These are phyloP conservation scores for Trachymyrmex cornetzi DNA, from an alignment of 1,140 invertebrate genomes.

Conservation along the genomic window DNA sequence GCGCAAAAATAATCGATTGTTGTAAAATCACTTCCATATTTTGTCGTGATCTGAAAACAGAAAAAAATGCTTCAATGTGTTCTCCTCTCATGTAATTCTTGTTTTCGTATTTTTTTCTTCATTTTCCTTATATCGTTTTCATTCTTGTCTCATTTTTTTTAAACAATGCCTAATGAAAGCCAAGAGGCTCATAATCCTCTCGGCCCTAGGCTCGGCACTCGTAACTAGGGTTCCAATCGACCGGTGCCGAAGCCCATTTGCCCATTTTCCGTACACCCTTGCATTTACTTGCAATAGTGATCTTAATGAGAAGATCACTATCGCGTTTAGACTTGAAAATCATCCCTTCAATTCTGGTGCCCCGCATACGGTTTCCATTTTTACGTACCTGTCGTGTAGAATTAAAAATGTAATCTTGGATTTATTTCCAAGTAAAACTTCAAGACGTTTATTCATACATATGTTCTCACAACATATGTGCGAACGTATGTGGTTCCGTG, in stretches of 20 bases:
- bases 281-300: constrained; percentile 8
- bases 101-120: neutral
- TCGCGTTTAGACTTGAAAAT: constrained; percentile 28
- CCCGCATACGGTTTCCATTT: constrained; percentile 71
- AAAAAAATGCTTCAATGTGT: neutral
- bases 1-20: constrained; percentile 34
- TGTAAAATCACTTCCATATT: neutral
- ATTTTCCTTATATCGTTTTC: neutral
- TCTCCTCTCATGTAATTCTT: neutral
- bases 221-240: constrained; percentile 87
- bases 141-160: constrained; percentile 1
- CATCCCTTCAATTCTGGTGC: constrained; percentile 56
- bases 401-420: constrained; percentile 4
- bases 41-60: neutral
- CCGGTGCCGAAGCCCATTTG: constrained; percentile 85
- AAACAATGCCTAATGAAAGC: constrained; percentile 67
- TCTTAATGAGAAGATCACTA: constrained; percentile 57
- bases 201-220: constrained; percentile 87
- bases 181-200: constrained; percentile 81
- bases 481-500: neutral
- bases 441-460: constrained; percentile 5
- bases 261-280: constrained; percentile 83
- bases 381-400: constrained; percentile 69
- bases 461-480: neutral
- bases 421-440: constrained; percentile 21